These are phyloP conservation scores for Tyto alba DNA, from an alignment of 2,113 vertebrate genomes.

Conservation along the genomic window DNA sequence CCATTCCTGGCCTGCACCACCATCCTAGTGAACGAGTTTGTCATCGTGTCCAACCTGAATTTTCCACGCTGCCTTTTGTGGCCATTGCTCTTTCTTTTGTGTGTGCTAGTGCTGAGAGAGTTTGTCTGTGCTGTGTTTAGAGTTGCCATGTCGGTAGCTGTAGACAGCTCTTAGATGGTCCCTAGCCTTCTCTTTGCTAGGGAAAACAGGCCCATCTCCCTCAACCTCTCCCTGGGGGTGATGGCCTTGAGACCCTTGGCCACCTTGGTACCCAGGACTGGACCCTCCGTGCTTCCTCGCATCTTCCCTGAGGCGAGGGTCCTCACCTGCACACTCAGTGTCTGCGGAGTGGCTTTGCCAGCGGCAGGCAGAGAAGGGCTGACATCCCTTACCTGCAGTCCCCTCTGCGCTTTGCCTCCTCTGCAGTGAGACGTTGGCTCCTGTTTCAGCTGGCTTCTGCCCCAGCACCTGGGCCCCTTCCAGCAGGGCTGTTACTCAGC, in stretches of 20 bases:
- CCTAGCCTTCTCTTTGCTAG: not conserved
- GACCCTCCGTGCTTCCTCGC: not conserved
- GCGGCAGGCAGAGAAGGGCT: not conserved
- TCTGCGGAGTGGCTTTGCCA: not conserved
- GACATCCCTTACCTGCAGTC: no score
- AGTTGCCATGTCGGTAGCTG: not conserved
- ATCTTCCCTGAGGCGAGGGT: not conserved
- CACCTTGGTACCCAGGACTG: not conserved
- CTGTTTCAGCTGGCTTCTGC: accelerated
- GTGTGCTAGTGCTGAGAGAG: not conserved
- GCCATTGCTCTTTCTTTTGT: not conserved
- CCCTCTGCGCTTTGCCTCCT: not conserved
- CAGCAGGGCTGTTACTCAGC: not conserved
- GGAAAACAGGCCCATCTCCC: not conserved
- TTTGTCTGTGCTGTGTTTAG: not conserved
- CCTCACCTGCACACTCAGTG: not conserved
- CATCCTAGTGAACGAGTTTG: not conserved
- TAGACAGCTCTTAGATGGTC: not conserved
- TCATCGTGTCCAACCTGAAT: not conserved
- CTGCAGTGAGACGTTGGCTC: not conserved
- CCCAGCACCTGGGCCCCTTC: not conserved
- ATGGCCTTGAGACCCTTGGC: not conserved
- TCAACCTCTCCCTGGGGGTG: not conserved
- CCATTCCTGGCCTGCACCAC: not conserved
- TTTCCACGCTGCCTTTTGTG: not conserved